Percentiles rank a stretch among this genome's conserved stretches.
These are phyloP conservation scores for Tromatobia lineatoria DNA, from an alignment of 2,888 invertebrate genomes.

Conservation along the genomic window DNA sequence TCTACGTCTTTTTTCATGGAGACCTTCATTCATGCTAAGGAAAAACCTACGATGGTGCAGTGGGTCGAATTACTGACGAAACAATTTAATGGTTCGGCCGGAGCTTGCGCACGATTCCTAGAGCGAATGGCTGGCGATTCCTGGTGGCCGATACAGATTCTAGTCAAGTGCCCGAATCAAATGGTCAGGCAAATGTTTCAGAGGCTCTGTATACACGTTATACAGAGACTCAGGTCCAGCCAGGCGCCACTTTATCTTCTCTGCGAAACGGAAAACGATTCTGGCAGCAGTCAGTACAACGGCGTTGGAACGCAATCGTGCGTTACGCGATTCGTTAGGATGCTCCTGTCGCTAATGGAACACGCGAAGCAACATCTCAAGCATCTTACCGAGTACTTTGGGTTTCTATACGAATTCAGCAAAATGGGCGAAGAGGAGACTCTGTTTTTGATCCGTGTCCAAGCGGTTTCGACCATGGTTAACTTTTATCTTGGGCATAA, in stretches of 20 bases:
- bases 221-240: constrained; percentile 92
- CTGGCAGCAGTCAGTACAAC: constrained; percentile 79
- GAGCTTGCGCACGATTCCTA: constrained; percentile 96
- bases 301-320: constrained; percentile 92
- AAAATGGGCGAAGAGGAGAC: constrained; percentile 98
- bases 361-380: constrained; percentile 94
- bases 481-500: constrained; percentile 97
- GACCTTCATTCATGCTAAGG: constrained; percentile 98
- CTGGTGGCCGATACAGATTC: constrained; percentile 97
- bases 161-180: constrained; percentile 98
- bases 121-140: constrained; percentile 97
- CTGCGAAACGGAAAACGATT: constrained; percentile 88
- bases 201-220: constrained; percentile 97
- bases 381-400: constrained; percentile 97
- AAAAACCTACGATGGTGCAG: constrained; percentile 98
- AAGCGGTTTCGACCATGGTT: constrained; percentile 96
- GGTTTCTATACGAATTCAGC: constrained; percentile 96
- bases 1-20: constrained; percentile 98
- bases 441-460: constrained; percentile 93
- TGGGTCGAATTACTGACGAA: constrained; percentile 98
- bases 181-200: constrained; percentile 99
- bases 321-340: constrained; percentile 96
- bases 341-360: constrained; percentile 94
- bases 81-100: constrained; percentile 96
- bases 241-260: constrained; percentile 90